Conservation (phyloP, 2,113 vertebrate species). For the Chinchilla lanigera region DNA sequence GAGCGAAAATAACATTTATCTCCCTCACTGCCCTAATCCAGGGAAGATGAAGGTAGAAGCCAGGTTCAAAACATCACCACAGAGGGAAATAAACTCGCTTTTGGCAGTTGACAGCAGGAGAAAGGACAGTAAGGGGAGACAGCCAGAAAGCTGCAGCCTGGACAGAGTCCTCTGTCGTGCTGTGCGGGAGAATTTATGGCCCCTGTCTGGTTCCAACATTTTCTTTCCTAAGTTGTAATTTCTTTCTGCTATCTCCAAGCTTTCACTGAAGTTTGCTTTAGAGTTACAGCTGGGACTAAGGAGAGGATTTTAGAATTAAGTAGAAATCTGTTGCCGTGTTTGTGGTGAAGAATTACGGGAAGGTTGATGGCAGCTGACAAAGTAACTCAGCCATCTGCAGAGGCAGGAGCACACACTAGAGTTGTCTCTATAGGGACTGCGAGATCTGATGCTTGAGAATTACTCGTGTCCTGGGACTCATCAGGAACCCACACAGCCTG, state of each 20-base stretch:
- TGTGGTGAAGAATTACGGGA: neutral
- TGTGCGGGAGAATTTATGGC: constrained; percentile 50
- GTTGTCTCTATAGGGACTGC: accelerated
- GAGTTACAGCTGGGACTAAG: constrained; percentile 59
- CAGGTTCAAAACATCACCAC: neutral
- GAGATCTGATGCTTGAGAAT: neutral
- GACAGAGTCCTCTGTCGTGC: neutral
- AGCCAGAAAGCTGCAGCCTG: neutral
- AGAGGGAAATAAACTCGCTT: neutral
- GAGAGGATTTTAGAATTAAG: constrained; percentile 32
- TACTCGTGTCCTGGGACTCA: accelerated
- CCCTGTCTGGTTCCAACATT: neutral
- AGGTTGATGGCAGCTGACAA: neutral
- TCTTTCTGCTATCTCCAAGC: constrained; percentile 55
- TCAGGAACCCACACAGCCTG: neutral
- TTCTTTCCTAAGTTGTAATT: constrained; percentile 65
- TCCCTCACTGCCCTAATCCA: neutral
- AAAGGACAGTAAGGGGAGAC: neutral
- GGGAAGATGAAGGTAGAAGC: neutral
- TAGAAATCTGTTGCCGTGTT: neutral
- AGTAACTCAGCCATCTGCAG: neutral
- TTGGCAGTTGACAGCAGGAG: neutral
- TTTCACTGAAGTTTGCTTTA: constrained; percentile 60
- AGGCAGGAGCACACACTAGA: too few species aligned
- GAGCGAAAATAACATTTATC: neutral